Percentiles rank a stretch among this genome's conserved stretches.
Conservation (phyloP, 1,140 invertebrate species). For the Cydia strobilella region DNA sequence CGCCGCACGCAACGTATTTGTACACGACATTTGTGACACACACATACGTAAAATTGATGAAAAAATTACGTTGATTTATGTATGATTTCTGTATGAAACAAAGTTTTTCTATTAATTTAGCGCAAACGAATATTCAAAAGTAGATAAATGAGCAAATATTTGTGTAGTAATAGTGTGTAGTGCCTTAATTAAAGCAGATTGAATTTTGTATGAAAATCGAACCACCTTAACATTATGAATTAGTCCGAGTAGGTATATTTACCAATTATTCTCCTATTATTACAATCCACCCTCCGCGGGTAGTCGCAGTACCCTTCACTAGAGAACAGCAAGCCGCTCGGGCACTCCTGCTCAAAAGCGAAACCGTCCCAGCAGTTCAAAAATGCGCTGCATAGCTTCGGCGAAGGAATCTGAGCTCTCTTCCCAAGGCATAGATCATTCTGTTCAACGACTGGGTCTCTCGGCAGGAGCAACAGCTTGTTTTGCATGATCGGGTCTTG, state of each 20-base stretch:
- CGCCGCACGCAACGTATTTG: no score
- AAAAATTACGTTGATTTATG: no score
- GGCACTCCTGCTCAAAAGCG: conserved; percentile 84
- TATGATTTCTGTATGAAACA: no score
- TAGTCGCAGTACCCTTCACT: conserved; percentile 84
- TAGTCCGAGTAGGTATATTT: conserved; percentile 36
- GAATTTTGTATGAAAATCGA: no score
- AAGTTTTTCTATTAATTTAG: no score
- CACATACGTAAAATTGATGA: no score
- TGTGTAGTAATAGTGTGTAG: no score
- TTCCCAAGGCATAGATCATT: conserved; percentile 60
- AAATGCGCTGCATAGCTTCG: conserved; percentile 82
- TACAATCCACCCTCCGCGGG: conserved; percentile 83
- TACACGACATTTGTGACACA: no score
- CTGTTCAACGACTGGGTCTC: conserved; percentile 52
- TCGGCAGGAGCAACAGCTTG: conserved; percentile 53
- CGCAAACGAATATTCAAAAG: no score
- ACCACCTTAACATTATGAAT: neutral
- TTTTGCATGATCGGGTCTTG: conserved; percentile 65
- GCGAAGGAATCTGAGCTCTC: conserved; percentile 83
- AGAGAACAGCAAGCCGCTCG: conserved; percentile 82
- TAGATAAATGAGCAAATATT: no score
- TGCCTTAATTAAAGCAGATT: no score
- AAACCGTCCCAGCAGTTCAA: conserved; percentile 87
- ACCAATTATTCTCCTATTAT: conserved; percentile 73